Base-by-base conservation (phyloP, 2,797 vertebrate genomes). In the Gephyroberyx darwinii region DNA sequence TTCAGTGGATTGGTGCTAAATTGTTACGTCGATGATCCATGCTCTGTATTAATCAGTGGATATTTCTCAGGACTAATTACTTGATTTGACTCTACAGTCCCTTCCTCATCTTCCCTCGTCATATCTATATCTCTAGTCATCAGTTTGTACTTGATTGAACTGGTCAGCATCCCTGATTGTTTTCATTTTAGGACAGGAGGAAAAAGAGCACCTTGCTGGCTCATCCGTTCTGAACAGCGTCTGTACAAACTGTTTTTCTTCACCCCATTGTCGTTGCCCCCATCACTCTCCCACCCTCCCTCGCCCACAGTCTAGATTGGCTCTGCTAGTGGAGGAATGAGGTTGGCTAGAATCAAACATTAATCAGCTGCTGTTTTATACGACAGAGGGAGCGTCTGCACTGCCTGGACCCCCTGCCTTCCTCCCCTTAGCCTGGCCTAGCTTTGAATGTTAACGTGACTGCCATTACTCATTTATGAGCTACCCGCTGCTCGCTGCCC, bases 301-400 rank as follows among this genome's bases (percentile, higher is more conserved):
- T 69, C 74, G 48, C 77, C 81, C 52, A 52, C 75, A 86, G 80
- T 74, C 78, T 56, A 79, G 82, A 86, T 87, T 79, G 82, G 71
- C 71, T 78, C 45, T 71, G 71, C 77, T 45, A 39, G 41, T 71
- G 65, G 83, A 84, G 72, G 89, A 90, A 91, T 78, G 87, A 88
- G 88, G 86, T 87, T 84, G 84, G 83, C 79, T 58, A 55, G 70
- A 89, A 91, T 92, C 86, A 91, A 92, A 92, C 91, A 92, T 92
- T 91, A 92, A 93, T 93, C 91, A 92, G 81, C 81, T 75, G 62
- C 89, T 90, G 86, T 89, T 91, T 91, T 89, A 87, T 86, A 88
- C 90, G 88, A 89, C 84, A 74, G 81, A 84, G 74, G 82, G 73
- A 86, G 81, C 65, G 56, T 77, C 77, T 80, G 81, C 78, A 20